phyloP scores from a whole-genome alignment of 2,113 vertebrate genomes.

The Chloroceryle aenea region DNA sequence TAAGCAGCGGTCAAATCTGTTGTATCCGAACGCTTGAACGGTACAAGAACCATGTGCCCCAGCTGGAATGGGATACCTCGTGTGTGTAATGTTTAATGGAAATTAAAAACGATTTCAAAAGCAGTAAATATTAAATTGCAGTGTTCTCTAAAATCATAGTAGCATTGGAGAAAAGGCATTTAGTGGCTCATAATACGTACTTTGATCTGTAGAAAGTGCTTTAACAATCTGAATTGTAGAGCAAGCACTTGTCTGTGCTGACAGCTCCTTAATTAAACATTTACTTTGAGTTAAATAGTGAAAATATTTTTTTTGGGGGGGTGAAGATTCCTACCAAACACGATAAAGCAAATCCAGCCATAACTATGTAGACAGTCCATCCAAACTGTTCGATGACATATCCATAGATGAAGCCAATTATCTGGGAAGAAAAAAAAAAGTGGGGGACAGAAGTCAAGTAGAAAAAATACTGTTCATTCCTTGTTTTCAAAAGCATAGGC shows the following conservation, averaged over 20 bases:
- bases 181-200: not conserved
- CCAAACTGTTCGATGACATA: conserved; percentile 93
- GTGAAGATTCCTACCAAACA: conserved; percentile 87
- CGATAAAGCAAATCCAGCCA: conserved; percentile 90
- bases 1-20: not conserved
- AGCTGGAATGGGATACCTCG: fast-evolving
- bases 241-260: not conserved
- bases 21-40: not conserved
- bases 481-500: not conserved
- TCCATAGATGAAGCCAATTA: conserved; percentile 92
- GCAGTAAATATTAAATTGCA: not conserved
- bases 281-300: not conserved
- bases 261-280: not conserved
- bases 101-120: not conserved
- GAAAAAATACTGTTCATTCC: not conserved
- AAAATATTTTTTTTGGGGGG: not conserved
- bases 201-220: not conserved
- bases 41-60: not conserved
- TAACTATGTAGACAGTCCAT: conserved; percentile 95
- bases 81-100: not conserved
- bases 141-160: not conserved
- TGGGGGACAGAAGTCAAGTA: fast-evolving
- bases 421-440: conserved; percentile 66
- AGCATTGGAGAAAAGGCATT: not conserved
- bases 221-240: not conserved